Percentiles rank a stretch among this genome's conserved stretches.
Evolutionary conservation across 2,113 vertebrate genomes (phyloP).

Genomic region (Lepisosteus osseus): DNA sequence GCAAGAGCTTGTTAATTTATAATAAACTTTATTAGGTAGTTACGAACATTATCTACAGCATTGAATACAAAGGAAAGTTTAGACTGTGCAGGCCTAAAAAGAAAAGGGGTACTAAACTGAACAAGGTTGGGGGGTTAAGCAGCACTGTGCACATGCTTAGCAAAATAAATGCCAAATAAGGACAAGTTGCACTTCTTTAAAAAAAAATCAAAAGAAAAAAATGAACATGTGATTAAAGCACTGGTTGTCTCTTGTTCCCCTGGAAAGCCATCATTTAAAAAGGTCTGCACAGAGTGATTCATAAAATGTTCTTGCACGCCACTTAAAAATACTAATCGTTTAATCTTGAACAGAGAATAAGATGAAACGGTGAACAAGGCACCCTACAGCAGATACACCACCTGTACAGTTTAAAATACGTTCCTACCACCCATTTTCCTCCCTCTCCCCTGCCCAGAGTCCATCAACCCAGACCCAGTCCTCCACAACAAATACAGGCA

Average conservation of each 20-base stretch:
- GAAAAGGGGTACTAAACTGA: constrained; percentile 13
- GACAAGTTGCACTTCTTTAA: constrained; percentile 31
- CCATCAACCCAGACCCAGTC: constrained; percentile 8
- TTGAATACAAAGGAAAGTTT: constrained; percentile 74
- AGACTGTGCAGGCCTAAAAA: constrained; percentile 69
- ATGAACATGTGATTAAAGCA: constrained; percentile 44
- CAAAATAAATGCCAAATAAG: constrained; percentile 32
- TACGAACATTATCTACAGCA: constrained; percentile 80
- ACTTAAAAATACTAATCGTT: constrained; percentile 13
- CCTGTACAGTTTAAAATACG: constrained; percentile 41
- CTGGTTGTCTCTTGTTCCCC: constrained; percentile 25
- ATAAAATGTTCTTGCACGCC: constrained; percentile 41
- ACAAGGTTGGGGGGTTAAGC: constrained; percentile 25
- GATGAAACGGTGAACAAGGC: constrained; percentile 44
- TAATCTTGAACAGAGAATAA: constrained; percentile 11
- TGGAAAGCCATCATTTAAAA: constrained; percentile 27
- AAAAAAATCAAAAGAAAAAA: constrained; percentile 31
- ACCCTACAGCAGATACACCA: constrained; percentile 65
- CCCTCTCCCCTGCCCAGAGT: background rate
- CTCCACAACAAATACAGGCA: constrained; percentile 29
- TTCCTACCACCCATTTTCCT: constrained; percentile 4
- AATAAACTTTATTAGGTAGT: constrained; percentile 89
- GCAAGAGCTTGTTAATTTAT: constrained; percentile 46
- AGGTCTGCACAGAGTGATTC: constrained; percentile 43
- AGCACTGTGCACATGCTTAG: constrained; percentile 38